Evolutionary conservation across 35 echinoderm and acorn worm species (phyloP).

Genomic region (Lytechinus variegatus): DNA sequence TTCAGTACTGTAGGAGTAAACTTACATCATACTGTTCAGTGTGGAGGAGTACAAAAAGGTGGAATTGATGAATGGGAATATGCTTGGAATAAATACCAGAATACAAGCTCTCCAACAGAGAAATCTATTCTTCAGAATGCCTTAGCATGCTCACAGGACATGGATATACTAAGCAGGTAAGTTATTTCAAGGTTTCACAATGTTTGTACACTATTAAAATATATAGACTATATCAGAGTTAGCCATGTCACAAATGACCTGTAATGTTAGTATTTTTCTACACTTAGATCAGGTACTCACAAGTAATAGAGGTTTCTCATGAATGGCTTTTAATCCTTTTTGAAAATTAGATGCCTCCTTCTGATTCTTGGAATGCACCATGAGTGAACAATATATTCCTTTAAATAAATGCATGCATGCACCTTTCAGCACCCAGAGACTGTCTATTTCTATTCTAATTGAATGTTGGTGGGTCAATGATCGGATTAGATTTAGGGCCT

Average conservation of each 20-base stretch:
- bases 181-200: neutral
- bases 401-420: neutral
- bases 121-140: constrained; percentile 57
- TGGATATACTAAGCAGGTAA: constrained; percentile 70
- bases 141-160: constrained; percentile 69
- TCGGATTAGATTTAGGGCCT: too few relatives aligned
- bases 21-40: constrained; percentile 66
- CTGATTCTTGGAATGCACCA: too few relatives aligned
- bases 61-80: constrained; percentile 69
- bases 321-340: neutral
- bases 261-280: too few relatives aligned
- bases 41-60: constrained; percentile 71
- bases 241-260: too few relatives aligned
- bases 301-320: neutral
- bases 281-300: neutral
- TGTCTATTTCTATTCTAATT: too few relatives aligned
- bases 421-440: too few relatives aligned
- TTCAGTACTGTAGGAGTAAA: constrained; percentile 66
- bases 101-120: constrained; percentile 67
- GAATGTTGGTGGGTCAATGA: too few relatives aligned
- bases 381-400: neutral
- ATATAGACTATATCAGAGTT: neutral
- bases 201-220: too few relatives aligned
- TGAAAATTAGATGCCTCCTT: too few relatives aligned
- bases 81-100: constrained; percentile 81